Evolutionary conservation across 2,888 invertebrate species (phyloP).

Genomic region (Junonia oenone): DNA sequence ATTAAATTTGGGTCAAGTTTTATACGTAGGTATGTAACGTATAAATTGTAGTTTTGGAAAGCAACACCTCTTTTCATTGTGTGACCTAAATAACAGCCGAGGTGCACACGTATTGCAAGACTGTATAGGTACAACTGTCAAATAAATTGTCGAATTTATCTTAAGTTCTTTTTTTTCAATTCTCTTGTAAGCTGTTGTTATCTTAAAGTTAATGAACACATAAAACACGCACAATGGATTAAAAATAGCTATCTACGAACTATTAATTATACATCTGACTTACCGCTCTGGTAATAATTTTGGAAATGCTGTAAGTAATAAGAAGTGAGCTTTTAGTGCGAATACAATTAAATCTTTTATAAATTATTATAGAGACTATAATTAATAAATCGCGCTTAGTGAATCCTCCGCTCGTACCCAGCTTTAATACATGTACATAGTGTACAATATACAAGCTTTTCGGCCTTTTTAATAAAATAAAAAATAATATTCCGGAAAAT

Average conservation of each 20-base stretch:
- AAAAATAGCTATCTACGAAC: background rate
- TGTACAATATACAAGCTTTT: background rate
- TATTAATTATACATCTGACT: background rate
- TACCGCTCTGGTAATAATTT: background rate
- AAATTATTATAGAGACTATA: background rate
- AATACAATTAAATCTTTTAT: background rate
- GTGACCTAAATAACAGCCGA: background rate
- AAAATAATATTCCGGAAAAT: no score
- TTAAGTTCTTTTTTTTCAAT: background rate
- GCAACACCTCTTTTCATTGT: background rate
- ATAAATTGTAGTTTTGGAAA: background rate
- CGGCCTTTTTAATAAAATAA: background rate
- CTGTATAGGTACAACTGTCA: background rate
- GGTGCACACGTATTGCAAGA: background rate
- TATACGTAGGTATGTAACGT: background rate
- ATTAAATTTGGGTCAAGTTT: background rate
- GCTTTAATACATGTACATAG: background rate
- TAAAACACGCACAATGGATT: background rate
- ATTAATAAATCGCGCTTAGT: background rate
- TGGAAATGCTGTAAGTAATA: background rate
- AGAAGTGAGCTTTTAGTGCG: background rate
- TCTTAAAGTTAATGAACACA: background rate
- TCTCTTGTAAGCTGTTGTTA: no score
- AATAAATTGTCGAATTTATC: background rate
- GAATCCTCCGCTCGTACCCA: background rate